Percentiles rank a stretch among this genome's conserved stretches.
These are phyloP conservation scores for Petrolisthes cinctipes DNA, from an alignment of 2,888 invertebrate species.

Conservation along the genomic window DNA sequence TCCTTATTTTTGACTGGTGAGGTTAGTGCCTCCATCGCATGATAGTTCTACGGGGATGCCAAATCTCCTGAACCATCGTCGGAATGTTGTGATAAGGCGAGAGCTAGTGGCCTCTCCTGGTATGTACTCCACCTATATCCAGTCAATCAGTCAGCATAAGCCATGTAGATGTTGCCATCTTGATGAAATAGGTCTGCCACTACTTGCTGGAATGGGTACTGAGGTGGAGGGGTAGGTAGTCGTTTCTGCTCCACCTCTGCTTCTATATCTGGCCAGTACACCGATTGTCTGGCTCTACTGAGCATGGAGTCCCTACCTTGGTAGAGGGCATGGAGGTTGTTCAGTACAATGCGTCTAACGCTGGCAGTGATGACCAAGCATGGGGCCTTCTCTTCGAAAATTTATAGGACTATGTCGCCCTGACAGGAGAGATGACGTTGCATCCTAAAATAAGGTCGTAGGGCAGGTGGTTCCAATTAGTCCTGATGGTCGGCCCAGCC, in stretches of 20 bases:
- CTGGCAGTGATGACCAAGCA: not conserved
- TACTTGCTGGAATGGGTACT: slow-evolving; percentile 27
- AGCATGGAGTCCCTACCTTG: slow-evolving; percentile 15
- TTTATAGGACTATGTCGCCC: not conserved
- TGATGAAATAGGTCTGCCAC: slow-evolving; percentile 2
- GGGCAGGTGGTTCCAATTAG: not conserved
- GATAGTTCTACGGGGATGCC: too few relatives aligned
- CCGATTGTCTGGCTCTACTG: not conserved
- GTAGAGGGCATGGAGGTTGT: slow-evolving; percentile 19
- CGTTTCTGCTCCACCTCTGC: slow-evolving; percentile 8
- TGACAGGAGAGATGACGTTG: slow-evolving; percentile 11
- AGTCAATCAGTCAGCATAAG: slow-evolving; percentile 1
- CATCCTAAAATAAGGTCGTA: not conserved
- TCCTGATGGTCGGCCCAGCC: not conserved
- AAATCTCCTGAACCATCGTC: not conserved
- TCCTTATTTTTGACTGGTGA: not conserved
- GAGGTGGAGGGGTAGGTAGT: not conserved
- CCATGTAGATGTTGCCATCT: slow-evolving; percentile 4
- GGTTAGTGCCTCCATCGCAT: not conserved
- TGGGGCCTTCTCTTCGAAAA: not conserved
- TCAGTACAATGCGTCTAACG: not conserved
- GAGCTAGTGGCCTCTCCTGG: not conserved
- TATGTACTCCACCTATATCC: not conserved
- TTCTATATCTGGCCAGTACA: slow-evolving; percentile 23
- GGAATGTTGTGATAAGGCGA: not conserved